Evolutionary conservation across 2,113 vertebrate genomes (phyloP).

Genomic region (Megaleporinus macrocephalus): DNA sequence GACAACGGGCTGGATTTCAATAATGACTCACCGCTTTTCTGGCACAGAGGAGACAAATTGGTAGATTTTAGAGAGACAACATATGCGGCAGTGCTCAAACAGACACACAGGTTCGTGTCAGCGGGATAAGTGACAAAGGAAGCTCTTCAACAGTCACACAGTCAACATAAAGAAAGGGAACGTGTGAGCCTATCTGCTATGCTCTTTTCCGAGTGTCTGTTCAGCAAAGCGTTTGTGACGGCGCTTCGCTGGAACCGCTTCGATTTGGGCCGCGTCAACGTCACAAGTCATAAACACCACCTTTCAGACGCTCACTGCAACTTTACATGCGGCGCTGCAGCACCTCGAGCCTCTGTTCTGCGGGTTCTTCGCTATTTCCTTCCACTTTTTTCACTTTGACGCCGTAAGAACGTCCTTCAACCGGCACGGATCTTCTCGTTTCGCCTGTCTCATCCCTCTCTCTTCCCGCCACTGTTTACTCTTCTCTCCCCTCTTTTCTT

Average conservation of each 20-base stretch:
- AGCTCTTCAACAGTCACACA: background rate
- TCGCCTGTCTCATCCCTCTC: background rate
- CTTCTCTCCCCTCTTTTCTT: slow-evolving; percentile 10
- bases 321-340: slow-evolving; percentile 18
- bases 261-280: slow-evolving; percentile 43
- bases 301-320: slow-evolving; percentile 29
- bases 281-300: slow-evolving; percentile 36
- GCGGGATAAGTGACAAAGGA: slow-evolving; percentile 9
- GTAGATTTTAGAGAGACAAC: slow-evolving; percentile 6
- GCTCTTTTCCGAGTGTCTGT: background rate
- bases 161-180: background rate
- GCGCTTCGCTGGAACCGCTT: slow-evolving; percentile 28
- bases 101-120: slow-evolving; percentile 11
- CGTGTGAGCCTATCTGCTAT: background rate
- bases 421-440: background rate
- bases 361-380: background rate
- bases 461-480: slow-evolving; percentile 10
- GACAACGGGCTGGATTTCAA: slow-evolving; percentile 11
- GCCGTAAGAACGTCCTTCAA: slow-evolving; percentile 30
- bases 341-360: slow-evolving; percentile 35
- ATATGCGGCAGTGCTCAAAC: background rate
- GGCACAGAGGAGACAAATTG: slow-evolving; percentile 6
- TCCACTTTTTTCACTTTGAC: slow-evolving; percentile 46
- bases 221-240: slow-evolving; percentile 28
- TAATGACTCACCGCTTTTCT: slow-evolving; percentile 26